Evolutionary conservation across 2,888 invertebrate genomes (phyloP).

Genomic region (Ormia ochracea): DNA sequence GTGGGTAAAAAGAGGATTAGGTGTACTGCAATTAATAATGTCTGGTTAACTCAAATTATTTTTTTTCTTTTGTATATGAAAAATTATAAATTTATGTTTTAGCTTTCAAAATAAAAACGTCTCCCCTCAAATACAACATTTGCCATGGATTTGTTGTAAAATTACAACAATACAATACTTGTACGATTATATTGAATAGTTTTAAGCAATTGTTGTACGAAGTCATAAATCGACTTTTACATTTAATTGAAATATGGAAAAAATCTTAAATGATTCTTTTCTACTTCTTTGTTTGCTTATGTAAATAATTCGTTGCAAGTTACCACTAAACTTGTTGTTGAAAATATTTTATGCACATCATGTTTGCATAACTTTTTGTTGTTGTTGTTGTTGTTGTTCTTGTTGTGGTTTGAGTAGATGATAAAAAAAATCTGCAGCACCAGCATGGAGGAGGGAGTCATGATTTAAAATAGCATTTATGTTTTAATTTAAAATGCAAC

Average conservation of each 20-base stretch:
- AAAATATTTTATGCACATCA: conserved; percentile 50
- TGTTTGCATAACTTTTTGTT: conserved; percentile 29
- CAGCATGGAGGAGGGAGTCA: conserved; percentile 4
- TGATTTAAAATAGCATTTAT: conserved; percentile 19
- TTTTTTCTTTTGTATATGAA: too few relatives aligned
- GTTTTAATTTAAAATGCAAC: conserved; percentile 56
- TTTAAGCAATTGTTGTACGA: not conserved
- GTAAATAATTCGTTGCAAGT: conserved; percentile 31
- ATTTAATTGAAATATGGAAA: not conserved
- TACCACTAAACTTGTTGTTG: conserved; percentile 9
- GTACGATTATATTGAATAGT: not conserved
- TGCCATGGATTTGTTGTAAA: not conserved
- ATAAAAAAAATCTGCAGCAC: conserved; percentile 10
- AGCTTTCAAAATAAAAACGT: not conserved
- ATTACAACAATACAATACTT: not conserved
- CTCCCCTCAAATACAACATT: not conserved
- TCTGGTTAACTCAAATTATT: too few relatives aligned
- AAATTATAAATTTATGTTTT: too few relatives aligned
- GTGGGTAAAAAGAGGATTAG: too few relatives aligned
- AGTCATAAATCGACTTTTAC: conserved; percentile 6
- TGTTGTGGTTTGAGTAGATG: too few relatives aligned
- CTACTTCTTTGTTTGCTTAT: not conserved
- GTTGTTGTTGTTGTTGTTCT: too few relatives aligned
- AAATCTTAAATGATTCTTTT: not conserved
- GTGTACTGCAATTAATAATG: too few relatives aligned